These are phyloP conservation scores for Conus betulinus DNA, from an alignment of 1,140 invertebrate genomes.

Conservation along the genomic window DNA sequence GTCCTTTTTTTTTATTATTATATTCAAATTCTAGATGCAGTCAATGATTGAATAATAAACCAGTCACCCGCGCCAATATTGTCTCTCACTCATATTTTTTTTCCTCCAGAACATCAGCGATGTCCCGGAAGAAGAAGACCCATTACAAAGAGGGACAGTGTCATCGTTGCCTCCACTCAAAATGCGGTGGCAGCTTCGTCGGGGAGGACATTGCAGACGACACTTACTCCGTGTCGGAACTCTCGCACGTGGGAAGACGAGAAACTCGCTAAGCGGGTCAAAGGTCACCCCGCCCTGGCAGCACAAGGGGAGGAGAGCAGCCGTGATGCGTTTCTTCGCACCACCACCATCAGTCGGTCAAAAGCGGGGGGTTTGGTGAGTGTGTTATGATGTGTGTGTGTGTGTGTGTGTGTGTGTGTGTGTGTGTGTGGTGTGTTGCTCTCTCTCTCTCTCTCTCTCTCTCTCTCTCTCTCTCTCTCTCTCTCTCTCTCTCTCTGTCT, in stretches of 20 bases:
- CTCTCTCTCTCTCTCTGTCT: no score
- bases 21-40: background rate
- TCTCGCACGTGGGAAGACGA: conserved; percentile 43
- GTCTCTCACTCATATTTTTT: background rate
- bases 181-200: conserved; percentile 40
- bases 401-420: background rate
- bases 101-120: background rate
- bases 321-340: background rate
- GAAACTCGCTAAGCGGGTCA: conserved; percentile 22
- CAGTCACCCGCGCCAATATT: no score
- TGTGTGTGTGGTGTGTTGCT: no score
- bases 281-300: conserved; percentile 14
- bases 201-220: conserved; percentile 46
- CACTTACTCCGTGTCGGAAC: conserved; percentile 47
- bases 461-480: no score
- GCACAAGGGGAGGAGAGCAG: background rate
- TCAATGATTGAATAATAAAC: no score
- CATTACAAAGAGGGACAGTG: background rate
- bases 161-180: conserved; percentile 20
- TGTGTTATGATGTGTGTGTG: background rate
- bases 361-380: background rate
- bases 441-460: no score
- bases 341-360: background rate
- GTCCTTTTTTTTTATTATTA: no score
- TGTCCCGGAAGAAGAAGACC: background rate